Base-by-base conservation (phyloP, 2,113 vertebrate genomes). In the Sinocyclocheilus rhinocerous region DNA sequence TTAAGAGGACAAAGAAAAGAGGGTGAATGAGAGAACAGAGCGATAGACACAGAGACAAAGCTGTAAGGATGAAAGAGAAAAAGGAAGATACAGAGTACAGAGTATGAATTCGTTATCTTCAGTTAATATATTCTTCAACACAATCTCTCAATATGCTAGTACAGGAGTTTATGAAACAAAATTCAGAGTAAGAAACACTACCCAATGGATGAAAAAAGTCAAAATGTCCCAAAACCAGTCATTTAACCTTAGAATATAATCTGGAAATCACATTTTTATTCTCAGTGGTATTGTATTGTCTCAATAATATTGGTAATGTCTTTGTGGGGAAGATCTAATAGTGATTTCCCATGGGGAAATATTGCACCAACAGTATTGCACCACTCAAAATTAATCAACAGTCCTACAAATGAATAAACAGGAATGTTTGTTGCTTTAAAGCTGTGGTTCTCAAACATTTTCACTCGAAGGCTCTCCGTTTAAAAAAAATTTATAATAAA, bases 1-100 rank as follows among this genome's bases (percentile, higher is more conserved):
- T 85, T 88, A 83, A 85, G 84, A 77, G 65, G 77, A 81, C 72
- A 82, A 82, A 88, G 79, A 85, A 61, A 85, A 88, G 26, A 73
- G 83, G 39, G n/a, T 67, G 75, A 81, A 85, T 52, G 67, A 20
- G 36, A 81, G 52, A 87, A 36, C 48, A 78, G 39, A 77, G 69
- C 20, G 8, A 81, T 22, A 39, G 48, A 76, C 18, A 85, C 24
- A 52, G n/a, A 79, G 81, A 79, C 20, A 83, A 67, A 76, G 24
- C 22, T 39, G 26, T 88, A 90, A 59, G 82, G 5, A 50, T 22
- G 80, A 67, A 70, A 75, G 67, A 29, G 42, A 42, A 45, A 72
- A 10, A 61, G 61, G 7, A 2, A 50, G 76, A 76, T 26, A 75
- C 76, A 81, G 5, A 13, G 4, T 57, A 39, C 20, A 57, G 52